A percentile compares a stretch with the other conserved stretches of the same genome.
Conservation (phyloP, 35 echinoderm and acorn worm species). For the Anneissia japonica region DNA sequence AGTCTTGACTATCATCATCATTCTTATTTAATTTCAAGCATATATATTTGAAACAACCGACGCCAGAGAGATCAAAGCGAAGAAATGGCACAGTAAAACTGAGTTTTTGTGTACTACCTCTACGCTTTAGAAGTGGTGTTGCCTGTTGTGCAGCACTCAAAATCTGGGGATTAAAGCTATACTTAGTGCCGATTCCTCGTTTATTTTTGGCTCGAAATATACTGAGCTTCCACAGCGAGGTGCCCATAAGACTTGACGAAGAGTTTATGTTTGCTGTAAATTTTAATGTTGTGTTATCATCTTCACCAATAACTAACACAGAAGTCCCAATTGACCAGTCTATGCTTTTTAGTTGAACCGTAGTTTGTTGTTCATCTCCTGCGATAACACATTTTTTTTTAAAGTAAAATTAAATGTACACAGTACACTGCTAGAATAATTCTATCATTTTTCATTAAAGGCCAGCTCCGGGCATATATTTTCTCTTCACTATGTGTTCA, state of each 20-base stretch:
- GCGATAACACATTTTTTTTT: not conserved
- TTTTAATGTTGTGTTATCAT: not conserved
- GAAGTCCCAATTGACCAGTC: not conserved
- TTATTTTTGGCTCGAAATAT: not conserved
- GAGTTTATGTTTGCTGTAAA: not conserved
- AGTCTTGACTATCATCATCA: not conserved
- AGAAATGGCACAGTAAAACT: not conserved
- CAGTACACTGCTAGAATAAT: no score
- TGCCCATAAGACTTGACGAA: not conserved
- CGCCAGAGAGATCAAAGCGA: not conserved
- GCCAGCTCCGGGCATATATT: no score
- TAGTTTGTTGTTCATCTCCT: not conserved
- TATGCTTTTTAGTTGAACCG: not conserved
- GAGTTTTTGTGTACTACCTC: not conserved
- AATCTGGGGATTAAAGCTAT: not conserved
- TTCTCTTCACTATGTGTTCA: no score
- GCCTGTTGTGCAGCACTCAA: not conserved
- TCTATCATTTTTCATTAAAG: no score
- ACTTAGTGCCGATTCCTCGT: not conserved
- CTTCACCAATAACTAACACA: not conserved
- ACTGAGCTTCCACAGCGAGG: not conserved
- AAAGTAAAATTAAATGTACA: not conserved
- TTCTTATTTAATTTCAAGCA: not conserved
- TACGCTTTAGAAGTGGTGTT: not conserved
- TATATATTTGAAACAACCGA: not conserved